phyloP scores from a whole-genome alignment of 2,797 vertebrate genomes.

The Typhlichthys subterraneus region DNA sequence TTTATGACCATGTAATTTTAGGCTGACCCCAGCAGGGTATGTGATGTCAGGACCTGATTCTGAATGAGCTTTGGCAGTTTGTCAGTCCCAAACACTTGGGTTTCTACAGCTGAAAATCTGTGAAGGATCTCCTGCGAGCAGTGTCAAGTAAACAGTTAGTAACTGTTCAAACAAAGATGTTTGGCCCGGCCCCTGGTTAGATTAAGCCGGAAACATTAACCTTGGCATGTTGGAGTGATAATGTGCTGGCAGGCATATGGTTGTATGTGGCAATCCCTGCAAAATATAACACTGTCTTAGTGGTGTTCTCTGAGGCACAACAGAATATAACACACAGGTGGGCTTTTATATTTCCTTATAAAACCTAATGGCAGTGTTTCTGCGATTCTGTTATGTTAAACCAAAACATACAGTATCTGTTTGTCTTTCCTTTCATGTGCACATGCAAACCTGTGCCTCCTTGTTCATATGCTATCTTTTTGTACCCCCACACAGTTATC shows the following conservation, averaged over 20 bases:
- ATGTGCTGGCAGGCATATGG: constrained; percentile 48
- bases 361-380: constrained; percentile 20
- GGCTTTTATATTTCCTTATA: constrained; percentile 26
- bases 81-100: constrained; percentile 40
- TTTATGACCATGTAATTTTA: constrained; percentile 14
- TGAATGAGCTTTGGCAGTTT: constrained; percentile 38
- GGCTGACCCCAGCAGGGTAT: constrained; percentile 2
- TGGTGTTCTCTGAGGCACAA: constrained; percentile 24
- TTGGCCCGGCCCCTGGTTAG: constrained; percentile 44
- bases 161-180: constrained; percentile 60
- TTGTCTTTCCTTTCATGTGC: not conserved
- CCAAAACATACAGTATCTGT: constrained; percentile 25
- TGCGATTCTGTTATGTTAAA: no score
- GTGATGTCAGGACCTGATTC: constrained; percentile 40
- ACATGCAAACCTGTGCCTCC: constrained; percentile 14
- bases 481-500: constrained; percentile 79
- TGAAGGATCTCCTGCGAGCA: constrained; percentile 51
- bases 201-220: constrained; percentile 53
- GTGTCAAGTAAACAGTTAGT: constrained; percentile 66
- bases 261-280: constrained; percentile 20
- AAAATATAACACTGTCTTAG: constrained; percentile 37
- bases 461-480: constrained; percentile 31
- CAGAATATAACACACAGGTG: constrained; percentile 26
- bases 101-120: constrained; percentile 63
- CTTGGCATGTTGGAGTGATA: constrained; percentile 44